Evolutionary conservation across 2,113 vertebrate species (phyloP).

Genomic region (Eonycteris spelaea): DNA sequence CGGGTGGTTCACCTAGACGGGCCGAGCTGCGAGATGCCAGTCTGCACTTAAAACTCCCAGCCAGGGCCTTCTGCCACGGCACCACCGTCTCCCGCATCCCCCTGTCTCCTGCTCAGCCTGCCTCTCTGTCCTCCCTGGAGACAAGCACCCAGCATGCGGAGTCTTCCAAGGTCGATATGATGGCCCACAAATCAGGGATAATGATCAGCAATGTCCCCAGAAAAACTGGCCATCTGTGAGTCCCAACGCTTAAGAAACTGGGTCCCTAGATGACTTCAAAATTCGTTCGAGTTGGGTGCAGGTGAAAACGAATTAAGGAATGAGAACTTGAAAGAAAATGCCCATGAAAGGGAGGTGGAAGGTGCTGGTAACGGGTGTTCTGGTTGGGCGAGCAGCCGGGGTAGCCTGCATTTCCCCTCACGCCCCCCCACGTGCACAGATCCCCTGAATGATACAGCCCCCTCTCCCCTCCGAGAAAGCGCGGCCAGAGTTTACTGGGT

Average conservation of each 20-base stretch:
- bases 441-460: fast-evolving
- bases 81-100: fast-evolving
- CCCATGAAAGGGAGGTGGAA: too few species aligned
- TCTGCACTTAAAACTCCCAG: fast-evolving
- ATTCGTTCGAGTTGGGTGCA: neutral
- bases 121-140: neutral
- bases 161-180: fast-evolving
- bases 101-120: neutral
- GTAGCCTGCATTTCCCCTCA: neutral
- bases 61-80: fast-evolving
- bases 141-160: fast-evolving
- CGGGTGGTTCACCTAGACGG: fast-evolving
- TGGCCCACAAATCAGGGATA: neutral
- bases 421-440: neutral
- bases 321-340: neutral
- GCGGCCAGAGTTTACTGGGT: fast-evolving
- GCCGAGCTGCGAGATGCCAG: neutral
- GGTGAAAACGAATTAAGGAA: neutral
- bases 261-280: neutral
- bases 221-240: neutral
- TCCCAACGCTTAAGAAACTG: neutral
- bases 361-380: too few species aligned
- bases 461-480: fast-evolving
- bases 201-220: too few species aligned
- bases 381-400: neutral